A percentile compares a stretch with the other conserved stretches of the same genome.
Conservation (phyloP, 1,140 invertebrate species). For the Drosophila kikkawai region DNA sequence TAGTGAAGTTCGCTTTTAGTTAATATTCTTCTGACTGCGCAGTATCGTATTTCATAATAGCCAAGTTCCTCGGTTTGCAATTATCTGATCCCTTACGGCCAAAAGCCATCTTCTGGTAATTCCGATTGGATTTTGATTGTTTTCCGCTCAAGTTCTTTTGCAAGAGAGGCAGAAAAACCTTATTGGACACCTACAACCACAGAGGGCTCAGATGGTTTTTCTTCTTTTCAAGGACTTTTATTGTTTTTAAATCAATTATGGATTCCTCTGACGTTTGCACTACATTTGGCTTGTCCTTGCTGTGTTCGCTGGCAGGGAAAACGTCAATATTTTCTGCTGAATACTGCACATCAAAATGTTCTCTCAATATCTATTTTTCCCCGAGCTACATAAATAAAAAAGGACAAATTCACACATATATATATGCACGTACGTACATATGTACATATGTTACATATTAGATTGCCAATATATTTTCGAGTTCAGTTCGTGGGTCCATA, state of each 20-base stretch:
- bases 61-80: not conserved
- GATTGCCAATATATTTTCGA: not conserved
- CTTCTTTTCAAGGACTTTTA: conserved; percentile 14
- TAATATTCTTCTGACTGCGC: conserved; percentile 16
- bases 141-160: not conserved
- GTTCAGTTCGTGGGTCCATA: not conserved
- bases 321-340: conserved; percentile 4
- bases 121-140: too few relatives aligned
- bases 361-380: conserved; percentile 9
- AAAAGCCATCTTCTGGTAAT: conserved; percentile 11
- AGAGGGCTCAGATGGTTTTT: not conserved
- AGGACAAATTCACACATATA: conserved; percentile 10
- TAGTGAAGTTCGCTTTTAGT: not conserved
- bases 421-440: not conserved
- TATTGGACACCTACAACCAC: conserved; percentile 4
- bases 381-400: conserved; percentile 17
- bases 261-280: conserved; percentile 5
- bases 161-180: not conserved
- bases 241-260: conserved; percentile 22
- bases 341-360: conserved; percentile 13
- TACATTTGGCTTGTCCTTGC: not conserved
- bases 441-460: conserved; percentile 26
- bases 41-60: conserved; percentile 20
- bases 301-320: not conserved
- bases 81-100: conserved; percentile 3